These are phyloP conservation scores for Diachasmimorpha longicaudata DNA, from an alignment of 1,140 invertebrate species.

Conservation along the genomic window DNA sequence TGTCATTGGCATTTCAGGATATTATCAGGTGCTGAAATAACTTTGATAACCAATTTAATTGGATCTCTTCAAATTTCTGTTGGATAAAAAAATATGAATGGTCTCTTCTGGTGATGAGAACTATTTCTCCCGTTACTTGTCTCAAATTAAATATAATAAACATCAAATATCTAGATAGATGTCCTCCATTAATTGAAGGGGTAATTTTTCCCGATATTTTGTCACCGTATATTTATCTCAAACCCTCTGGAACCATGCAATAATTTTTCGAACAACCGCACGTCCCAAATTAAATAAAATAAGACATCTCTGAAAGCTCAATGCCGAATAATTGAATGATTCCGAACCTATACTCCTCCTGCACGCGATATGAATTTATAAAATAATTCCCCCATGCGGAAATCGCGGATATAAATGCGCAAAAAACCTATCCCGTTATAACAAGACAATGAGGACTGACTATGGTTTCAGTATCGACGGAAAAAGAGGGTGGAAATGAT, in stretches of 20 bases:
- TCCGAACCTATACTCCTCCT: not conserved
- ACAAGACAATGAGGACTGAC: slow-evolving; percentile 7
- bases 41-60: not conserved
- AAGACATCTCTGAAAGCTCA: not conserved
- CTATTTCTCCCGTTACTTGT: not conserved
- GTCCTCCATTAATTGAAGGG: no score
- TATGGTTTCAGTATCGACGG: not conserved
- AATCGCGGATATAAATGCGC: not conserved
- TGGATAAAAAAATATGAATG: not conserved
- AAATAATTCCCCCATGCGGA: not conserved
- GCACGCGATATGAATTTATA: slow-evolving; percentile 24
- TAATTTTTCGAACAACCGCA: not conserved
- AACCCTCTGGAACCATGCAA: no score
- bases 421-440: not conserved
- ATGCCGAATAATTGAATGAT: slow-evolving; percentile 4
- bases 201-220: no score
- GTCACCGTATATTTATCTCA: no score
- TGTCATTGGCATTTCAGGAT: not conserved
- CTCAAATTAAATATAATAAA: no score
- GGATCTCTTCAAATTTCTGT: not conserved
- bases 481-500: not conserved
- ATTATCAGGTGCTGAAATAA: not conserved
- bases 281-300: no score
- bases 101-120: not conserved
- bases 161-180: no score